Conservation (phyloP, 1,140 invertebrate genomes). For the Tetramorium simillimum region DNA sequence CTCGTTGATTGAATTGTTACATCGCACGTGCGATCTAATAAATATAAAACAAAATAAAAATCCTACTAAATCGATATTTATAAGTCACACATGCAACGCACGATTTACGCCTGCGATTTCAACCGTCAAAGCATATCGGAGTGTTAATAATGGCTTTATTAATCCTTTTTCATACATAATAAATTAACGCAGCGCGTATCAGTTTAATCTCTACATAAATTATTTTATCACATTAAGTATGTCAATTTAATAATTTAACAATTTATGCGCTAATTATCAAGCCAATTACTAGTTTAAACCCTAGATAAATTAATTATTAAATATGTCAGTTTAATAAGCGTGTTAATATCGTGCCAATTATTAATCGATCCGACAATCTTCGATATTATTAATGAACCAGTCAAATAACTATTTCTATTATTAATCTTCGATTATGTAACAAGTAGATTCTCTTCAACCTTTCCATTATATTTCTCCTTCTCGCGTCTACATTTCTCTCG, state of each 20-base stretch:
- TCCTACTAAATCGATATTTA: background rate
- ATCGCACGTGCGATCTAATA: background rate
- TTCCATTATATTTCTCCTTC: background rate
- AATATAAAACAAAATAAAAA: background rate
- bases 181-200: background rate
- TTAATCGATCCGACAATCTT: background rate
- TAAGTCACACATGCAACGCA: background rate
- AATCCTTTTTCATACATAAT: background rate
- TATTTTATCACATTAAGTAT: background rate
- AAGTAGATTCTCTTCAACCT: background rate
- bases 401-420: background rate
- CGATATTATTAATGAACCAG: background rate
- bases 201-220: background rate
- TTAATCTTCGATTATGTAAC: slow-evolving; percentile 4
- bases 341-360: background rate
- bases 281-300: background rate
- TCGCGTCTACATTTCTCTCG: slow-evolving; percentile 6
- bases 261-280: background rate
- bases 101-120: background rate
- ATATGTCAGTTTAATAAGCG: background rate
- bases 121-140: background rate
- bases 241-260: background rate
- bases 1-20: background rate
- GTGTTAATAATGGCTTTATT: background rate
- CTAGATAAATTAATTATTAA: background rate